A percentile compares a stretch with the other conserved stretches of the same genome.
Conservation (phyloP, 2,113 vertebrate genomes). For the Myiozetetes cayanensis region DNA sequence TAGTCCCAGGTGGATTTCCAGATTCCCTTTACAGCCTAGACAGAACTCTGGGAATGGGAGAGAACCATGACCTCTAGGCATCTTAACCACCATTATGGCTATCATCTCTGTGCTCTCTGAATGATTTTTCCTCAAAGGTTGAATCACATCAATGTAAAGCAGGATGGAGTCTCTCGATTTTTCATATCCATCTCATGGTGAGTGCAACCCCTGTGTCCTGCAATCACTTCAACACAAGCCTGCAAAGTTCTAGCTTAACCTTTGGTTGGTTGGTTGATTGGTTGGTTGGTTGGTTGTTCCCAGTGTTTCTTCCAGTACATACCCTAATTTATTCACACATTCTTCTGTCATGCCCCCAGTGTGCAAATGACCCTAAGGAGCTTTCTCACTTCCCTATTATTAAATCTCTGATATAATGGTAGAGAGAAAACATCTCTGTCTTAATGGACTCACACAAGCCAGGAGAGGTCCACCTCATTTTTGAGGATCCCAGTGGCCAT, state of each 20-base stretch:
- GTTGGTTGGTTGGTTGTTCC: not conserved
- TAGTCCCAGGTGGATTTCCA: not conserved
- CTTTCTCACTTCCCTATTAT: not conserved
- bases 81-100: fast-evolving
- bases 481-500: not conserved
- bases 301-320: not conserved
- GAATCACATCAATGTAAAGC: not conserved
- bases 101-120: not conserved
- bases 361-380: not conserved
- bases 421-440: not conserved
- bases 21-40: not conserved
- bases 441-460: not conserved
- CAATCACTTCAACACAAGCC: not conserved
- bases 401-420: not conserved
- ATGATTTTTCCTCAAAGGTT: not conserved
- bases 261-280: not conserved
- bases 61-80: not conserved
- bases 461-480: not conserved
- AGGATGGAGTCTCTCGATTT: not conserved
- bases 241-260: not conserved
- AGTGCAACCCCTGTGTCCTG: not conserved
- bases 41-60: not conserved
- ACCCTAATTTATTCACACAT: not conserved
- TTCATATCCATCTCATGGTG: not conserved
- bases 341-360: not conserved